These are phyloP conservation scores for Cylloceria caligata DNA, from an alignment of 2,888 invertebrate genomes.

Conservation along the genomic window DNA sequence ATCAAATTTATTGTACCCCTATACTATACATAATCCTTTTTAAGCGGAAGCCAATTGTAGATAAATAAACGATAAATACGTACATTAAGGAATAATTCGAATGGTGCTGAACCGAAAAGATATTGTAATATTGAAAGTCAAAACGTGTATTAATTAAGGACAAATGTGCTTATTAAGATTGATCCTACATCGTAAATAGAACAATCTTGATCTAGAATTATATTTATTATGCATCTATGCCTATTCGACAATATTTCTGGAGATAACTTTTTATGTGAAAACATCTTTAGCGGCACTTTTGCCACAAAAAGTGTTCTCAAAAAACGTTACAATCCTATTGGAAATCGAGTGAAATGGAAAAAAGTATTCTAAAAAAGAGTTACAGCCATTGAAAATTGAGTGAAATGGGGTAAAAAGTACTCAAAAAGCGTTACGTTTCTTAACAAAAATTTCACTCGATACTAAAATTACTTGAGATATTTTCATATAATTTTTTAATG, in stretches of 20 bases:
- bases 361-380: too few species aligned
- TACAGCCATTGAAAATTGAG: too few species aligned
- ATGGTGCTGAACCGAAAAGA: neutral
- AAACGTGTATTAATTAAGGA: neutral
- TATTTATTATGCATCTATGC: neutral
- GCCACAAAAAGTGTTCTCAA: too few species aligned
- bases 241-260: neutral
- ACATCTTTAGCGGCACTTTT: too few species aligned
- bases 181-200: neutral
- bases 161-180: slow-evolving; percentile 24
- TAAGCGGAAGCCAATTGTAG: slow-evolving; percentile 22
- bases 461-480: too few species aligned
- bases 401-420: too few species aligned
- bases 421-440: too few species aligned
- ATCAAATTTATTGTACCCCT: neutral
- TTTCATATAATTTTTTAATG: too few species aligned
- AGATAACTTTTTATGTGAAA: too few species aligned
- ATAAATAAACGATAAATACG: slow-evolving; percentile 5
- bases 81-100: neutral
- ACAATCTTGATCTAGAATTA: neutral
- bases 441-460: too few species aligned
- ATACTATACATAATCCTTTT: slow-evolving; percentile 1
- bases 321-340: too few species aligned
- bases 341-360: too few species aligned
- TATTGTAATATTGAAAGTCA: neutral